These are phyloP conservation scores for Agrotis clavis DNA, from an alignment of 2,888 invertebrate species.

Conservation along the genomic window DNA sequence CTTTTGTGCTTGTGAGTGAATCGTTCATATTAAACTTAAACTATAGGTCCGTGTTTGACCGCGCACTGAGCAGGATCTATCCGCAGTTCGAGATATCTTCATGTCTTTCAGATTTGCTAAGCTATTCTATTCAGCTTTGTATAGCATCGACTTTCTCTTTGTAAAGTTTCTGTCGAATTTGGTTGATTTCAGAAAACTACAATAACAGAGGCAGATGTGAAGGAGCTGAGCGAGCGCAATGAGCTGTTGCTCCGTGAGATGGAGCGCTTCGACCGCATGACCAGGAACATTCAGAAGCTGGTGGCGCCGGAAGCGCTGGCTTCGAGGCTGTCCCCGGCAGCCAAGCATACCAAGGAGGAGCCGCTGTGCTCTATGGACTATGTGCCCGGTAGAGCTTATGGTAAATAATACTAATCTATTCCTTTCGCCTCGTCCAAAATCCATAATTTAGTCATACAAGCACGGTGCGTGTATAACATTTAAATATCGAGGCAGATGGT, in stretches of 20 bases:
- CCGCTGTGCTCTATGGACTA: conserved; percentile 59
- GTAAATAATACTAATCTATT: conserved; percentile 56
- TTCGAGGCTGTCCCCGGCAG: not conserved
- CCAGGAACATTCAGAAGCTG: conserved; percentile 90
- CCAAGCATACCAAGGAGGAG: conserved; percentile 59
- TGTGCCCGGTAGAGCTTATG: conserved; percentile 71
- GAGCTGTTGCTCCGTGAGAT: conserved; percentile 91
- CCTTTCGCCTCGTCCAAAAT: no score
- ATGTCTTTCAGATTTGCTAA: no score
- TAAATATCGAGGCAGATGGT: no score
- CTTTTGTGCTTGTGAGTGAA: not conserved
- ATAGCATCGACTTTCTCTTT: not conserved
- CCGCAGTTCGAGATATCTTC: not conserved
- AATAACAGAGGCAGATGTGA: conserved; percentile 91
- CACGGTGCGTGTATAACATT: no score
- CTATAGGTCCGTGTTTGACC: not conserved
- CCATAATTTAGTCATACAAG: no score
- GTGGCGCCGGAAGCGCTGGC: conserved; percentile 79
- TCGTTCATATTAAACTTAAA: not conserved
- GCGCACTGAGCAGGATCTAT: not conserved
- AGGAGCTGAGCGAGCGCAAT: conserved; percentile 90
- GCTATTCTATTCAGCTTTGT: not conserved
- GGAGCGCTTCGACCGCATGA: conserved; percentile 92
- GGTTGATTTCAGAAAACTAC: conserved; percentile 86
- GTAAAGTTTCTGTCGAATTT: not conserved